phyloP scores from a whole-genome alignment of 2,797 vertebrate species.

The Spinus pinus region DNA sequence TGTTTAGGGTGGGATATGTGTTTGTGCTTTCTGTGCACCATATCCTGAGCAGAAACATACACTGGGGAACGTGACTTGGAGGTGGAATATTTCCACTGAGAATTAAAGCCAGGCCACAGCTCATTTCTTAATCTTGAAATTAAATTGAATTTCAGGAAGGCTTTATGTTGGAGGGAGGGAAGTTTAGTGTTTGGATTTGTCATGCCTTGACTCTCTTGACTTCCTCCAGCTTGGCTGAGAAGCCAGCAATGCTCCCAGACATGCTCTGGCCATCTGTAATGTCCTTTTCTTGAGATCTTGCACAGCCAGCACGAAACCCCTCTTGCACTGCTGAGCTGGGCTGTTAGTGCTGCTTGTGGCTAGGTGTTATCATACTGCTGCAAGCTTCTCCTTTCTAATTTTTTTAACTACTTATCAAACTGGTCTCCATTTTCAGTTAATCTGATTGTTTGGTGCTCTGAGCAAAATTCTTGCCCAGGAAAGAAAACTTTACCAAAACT shows the following conservation, averaged over 20 bases:
- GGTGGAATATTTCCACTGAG: not conserved
- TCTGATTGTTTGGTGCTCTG: not conserved
- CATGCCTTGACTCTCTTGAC: not conserved
- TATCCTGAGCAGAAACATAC: not conserved
- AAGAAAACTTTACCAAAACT: not conserved
- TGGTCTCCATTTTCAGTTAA: not conserved
- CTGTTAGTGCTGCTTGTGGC: not conserved
- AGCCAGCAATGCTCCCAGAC: not conserved
- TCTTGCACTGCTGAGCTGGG: not conserved
- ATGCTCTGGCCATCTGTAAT: not conserved
- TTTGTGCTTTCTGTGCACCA: not conserved
- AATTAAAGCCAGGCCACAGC: not conserved
- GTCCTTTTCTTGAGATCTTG: not conserved
- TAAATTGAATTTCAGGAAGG: not conserved
- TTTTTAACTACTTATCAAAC: not conserved
- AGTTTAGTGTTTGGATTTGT: not conserved
- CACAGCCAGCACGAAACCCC: not conserved
- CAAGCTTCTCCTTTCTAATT: not conserved
- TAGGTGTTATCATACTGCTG: not conserved
- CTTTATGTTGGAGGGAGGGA: not conserved
- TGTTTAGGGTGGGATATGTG: not conserved
- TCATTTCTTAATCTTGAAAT: not conserved
- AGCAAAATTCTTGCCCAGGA: not conserved
- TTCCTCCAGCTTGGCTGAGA: not conserved
- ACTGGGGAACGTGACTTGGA: not conserved